phyloP scores from a whole-genome alignment of 2,888 invertebrate species.

The Mimachlamys varia region DNA sequence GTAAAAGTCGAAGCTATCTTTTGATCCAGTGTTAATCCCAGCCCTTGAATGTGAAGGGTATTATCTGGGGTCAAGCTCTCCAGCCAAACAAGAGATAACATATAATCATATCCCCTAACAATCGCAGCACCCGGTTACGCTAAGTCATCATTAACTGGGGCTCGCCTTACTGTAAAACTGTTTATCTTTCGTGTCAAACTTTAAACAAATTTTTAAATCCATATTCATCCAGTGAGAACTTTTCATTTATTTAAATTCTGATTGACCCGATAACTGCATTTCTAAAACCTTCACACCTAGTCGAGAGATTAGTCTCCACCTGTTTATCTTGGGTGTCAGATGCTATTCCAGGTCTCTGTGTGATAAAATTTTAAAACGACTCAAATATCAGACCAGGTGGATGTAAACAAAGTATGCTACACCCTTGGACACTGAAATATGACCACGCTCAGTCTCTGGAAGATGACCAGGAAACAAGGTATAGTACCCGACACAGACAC shows the following conservation, averaged over 20 bases:
- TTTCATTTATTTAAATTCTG: constrained; percentile 30
- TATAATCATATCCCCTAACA: background rate
- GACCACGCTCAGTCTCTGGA: background rate
- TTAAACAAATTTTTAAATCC: constrained; percentile 36
- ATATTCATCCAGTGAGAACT: background rate
- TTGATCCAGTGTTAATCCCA: constrained; percentile 9
- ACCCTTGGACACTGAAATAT: background rate
- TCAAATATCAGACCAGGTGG: constrained; percentile 4
- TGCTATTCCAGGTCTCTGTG: background rate
- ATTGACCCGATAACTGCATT: background rate
- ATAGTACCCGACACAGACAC: background rate
- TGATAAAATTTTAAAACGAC: constrained; percentile 30
- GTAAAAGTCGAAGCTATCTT: background rate
- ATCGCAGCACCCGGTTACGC: background rate
- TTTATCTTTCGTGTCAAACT: constrained; percentile 28
- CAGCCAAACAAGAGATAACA: background rate
- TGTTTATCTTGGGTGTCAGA: constrained; percentile 32
- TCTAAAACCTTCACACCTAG: background rate
- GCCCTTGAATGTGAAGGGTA: background rate
- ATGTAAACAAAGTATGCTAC: background rate
- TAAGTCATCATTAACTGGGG: constrained; percentile 29
- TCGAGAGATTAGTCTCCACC: constrained; percentile 9
- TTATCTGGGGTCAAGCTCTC: constrained; percentile 5
- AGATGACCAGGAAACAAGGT: background rate
- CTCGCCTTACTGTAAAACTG: background rate